Conservation (phyloP, 2,888 invertebrate genomes). For the Lasioglossum malachurum region DNA sequence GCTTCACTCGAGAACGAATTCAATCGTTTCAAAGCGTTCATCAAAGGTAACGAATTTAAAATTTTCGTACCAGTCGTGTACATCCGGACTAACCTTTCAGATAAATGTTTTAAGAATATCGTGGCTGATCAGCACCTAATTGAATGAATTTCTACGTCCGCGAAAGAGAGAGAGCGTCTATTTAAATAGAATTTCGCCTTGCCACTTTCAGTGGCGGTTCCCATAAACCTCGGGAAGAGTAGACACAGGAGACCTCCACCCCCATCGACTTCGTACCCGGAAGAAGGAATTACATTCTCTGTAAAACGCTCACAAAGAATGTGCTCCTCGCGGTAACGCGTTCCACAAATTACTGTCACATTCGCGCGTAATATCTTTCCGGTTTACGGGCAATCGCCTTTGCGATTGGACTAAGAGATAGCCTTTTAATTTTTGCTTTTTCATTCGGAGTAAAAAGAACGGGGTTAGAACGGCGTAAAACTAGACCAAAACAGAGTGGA, state of each 20-base stretch:
- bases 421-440: constrained; percentile 16
- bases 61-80: too few relatives aligned
- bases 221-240: not conserved
- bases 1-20: too few relatives aligned
- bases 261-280: not conserved
- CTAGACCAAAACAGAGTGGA: not conserved
- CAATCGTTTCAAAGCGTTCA: too few relatives aligned
- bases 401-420: not conserved
- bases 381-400: not conserved
- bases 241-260: not conserved
- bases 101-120: too few relatives aligned
- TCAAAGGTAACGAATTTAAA: too few relatives aligned
- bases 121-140: too few relatives aligned
- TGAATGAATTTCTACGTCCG: not conserved
- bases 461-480: not conserved
- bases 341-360: constrained; percentile 15
- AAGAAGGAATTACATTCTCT: not conserved
- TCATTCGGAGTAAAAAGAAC: not conserved
- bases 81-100: too few relatives aligned
- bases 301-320: not conserved
- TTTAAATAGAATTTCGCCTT: not conserved
- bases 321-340: not conserved
- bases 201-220: too few relatives aligned
- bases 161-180: not conserved
- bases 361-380: not conserved